Evolutionary conservation across 2,797 vertebrate species (phyloP).

Genomic region (Myotis daubentonii): DNA sequence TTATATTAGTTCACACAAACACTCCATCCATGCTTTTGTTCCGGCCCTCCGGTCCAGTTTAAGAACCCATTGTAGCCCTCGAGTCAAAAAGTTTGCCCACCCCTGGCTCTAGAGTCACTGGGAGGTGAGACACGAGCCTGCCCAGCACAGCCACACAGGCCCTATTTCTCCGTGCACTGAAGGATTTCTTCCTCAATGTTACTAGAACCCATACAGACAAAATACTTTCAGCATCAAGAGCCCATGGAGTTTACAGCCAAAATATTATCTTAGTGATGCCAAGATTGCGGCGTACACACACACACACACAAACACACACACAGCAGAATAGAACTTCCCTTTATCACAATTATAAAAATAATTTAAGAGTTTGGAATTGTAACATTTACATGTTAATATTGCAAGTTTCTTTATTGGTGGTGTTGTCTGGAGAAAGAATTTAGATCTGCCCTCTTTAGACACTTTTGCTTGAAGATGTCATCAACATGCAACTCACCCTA

Average conservation of each 20-base stretch:
- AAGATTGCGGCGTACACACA: not conserved
- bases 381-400: not conserved
- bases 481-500: accelerated
- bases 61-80: no score
- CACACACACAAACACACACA: no score
- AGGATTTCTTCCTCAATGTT: not conserved
- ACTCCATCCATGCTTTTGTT: no score
- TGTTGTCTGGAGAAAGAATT: not conserved
- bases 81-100: no score
- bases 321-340: not conserved
- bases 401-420: not conserved
- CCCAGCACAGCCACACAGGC: not conserved
- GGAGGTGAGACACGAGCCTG: not conserved
- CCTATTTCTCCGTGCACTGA: accelerated
- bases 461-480: not conserved
- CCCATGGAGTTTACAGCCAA: not conserved
- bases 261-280: not conserved
- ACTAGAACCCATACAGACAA: not conserved
- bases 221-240: no score
- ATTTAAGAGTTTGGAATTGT: not conserved
- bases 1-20: no score
- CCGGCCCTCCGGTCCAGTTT: no score
- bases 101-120: not conserved
- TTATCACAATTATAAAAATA: not conserved
- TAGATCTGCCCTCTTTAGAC: not conserved